Evolutionary conservation across 92 coral and sea anemone genomes (phyloP).

Genomic region (Zoanthus gigantus): DNA sequence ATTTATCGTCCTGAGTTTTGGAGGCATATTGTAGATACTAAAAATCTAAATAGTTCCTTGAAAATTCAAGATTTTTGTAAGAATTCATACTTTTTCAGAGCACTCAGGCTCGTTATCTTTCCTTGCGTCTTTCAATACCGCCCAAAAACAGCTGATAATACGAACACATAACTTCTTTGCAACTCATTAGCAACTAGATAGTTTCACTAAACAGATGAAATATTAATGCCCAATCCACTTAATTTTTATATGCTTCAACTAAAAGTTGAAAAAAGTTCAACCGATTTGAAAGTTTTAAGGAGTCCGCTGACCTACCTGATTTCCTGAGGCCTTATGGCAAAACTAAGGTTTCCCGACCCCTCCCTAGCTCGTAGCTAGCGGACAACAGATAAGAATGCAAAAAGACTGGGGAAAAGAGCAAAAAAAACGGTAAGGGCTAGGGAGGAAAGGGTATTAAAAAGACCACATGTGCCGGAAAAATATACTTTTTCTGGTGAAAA

Average conservation of each 20-base stretch:
- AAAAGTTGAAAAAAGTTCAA: not conserved
- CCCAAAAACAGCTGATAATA: slow-evolving; percentile 2
- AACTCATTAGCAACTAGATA: slow-evolving; percentile 26
- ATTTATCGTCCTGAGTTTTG: slow-evolving; percentile 31
- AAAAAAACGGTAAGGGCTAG: too few species aligned
- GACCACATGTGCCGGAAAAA: too few species aligned
- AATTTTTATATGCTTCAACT: not conserved
- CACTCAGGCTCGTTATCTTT: not conserved
- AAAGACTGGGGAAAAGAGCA: too few species aligned
- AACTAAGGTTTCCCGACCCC: not conserved
- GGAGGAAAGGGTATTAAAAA: too few species aligned
- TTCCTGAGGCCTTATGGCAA: not conserved
- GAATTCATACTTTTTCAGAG: not conserved
- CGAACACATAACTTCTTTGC: not conserved
- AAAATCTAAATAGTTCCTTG: not conserved
- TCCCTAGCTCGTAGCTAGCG: too few species aligned
- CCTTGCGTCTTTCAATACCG: slow-evolving; percentile 7
- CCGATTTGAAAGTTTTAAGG: not conserved
- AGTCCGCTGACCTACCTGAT: not conserved
- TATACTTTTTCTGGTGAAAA: too few species aligned
- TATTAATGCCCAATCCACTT: slow-evolving; percentile 21
- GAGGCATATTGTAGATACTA: slow-evolving; percentile 17
- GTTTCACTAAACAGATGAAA: slow-evolving; percentile 20
- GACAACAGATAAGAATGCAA: too few species aligned
- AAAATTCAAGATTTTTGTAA: not conserved